A percentile compares a stretch with the other conserved stretches of the same genome.
Conservation (phyloP, 2,888 invertebrate species). For the Steromphala cineraria region DNA sequence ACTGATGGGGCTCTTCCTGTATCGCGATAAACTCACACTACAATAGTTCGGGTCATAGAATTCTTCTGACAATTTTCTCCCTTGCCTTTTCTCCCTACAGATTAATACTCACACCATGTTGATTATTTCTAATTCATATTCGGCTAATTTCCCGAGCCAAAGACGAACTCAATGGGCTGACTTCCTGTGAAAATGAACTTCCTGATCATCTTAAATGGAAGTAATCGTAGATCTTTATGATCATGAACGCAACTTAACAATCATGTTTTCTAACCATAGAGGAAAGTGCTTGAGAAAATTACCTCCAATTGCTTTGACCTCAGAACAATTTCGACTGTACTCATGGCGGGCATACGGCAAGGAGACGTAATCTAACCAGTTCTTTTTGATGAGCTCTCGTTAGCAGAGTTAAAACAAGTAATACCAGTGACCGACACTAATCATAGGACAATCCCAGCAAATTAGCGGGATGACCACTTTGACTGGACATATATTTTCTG, state of each 20-base stretch:
- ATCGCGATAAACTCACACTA: not conserved
- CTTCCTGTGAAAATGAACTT: slow-evolving; percentile 23
- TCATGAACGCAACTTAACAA: slow-evolving; percentile 28
- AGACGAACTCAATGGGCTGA: slow-evolving; percentile 8
- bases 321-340: slow-evolving; percentile 15
- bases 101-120: not conserved
- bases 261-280: slow-evolving; percentile 27
- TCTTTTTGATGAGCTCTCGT: slow-evolving; percentile 7
- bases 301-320: slow-evolving; percentile 36
- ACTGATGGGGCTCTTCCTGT: not conserved
- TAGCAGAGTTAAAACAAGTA: slow-evolving; percentile 19
- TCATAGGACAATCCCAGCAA: slow-evolving; percentile 6
- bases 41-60: not conserved
- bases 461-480: no score
- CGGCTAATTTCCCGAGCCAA: slow-evolving; percentile 22
- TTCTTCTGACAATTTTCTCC: not conserved
- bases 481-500: no score
- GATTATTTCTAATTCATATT: slow-evolving; percentile 27
- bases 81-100: not conserved
- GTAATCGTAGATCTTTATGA: slow-evolving; percentile 28
- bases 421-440: not conserved
- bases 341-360: not conserved
- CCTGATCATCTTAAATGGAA: slow-evolving; percentile 28
- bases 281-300: slow-evolving; percentile 33
- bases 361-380: slow-evolving; percentile 1